A percentile compares a stretch with the other conserved stretches of the same genome.
Evolutionary conservation across 2,797 vertebrate genomes (phyloP).

Genomic region (Coendou prehensilis): DNA sequence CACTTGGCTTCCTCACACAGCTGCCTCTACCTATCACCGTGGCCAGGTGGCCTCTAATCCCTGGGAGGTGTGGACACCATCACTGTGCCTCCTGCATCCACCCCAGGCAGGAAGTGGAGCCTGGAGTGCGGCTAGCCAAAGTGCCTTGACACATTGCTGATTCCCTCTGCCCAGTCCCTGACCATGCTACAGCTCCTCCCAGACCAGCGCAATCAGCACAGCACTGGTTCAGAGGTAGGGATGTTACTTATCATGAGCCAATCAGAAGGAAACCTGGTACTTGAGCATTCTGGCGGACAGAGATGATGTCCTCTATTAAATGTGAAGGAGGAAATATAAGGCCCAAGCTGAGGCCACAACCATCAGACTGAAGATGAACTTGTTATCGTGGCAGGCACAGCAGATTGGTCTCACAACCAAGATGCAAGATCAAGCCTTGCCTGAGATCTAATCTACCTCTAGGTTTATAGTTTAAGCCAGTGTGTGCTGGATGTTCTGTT

Average conservation of each 20-base stretch:
- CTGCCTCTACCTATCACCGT: neutral
- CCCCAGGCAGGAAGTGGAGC: neutral
- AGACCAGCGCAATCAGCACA: neutral
- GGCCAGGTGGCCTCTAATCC: neutral
- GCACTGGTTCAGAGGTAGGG: neutral
- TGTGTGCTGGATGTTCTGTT: neutral
- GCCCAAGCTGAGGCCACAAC: neutral
- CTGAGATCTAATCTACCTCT: neutral
- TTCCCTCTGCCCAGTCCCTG: neutral
- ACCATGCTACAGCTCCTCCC: neutral
- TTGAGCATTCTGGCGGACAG: neutral
- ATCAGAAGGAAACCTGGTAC: neutral
- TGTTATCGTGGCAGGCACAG: neutral
- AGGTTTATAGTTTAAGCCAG: neutral
- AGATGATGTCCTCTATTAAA: neutral
- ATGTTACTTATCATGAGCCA: neutral
- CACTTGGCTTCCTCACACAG: accelerated
- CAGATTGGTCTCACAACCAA: neutral
- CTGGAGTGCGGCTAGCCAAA: neutral
- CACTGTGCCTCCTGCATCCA: neutral
- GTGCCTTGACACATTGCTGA: neutral
- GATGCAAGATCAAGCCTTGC: neutral
- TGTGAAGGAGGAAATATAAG: neutral
- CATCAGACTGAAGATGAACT: accelerated
- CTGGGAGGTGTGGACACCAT: neutral